Conservation (phyloP, 2,797 vertebrate species). For the Sebastes itinus region DNA sequence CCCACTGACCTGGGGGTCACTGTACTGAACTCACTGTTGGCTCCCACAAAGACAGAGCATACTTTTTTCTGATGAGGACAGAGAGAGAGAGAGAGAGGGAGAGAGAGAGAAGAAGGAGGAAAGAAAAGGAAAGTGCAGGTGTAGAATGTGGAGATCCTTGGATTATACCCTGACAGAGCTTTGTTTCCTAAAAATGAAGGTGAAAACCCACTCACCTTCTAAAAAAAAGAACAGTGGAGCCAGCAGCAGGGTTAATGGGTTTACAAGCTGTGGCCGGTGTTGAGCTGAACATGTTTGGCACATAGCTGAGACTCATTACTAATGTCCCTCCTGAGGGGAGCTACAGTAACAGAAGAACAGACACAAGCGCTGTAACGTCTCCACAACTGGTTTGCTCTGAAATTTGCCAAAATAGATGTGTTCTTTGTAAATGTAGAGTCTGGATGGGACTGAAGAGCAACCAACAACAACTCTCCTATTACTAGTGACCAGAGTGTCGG, state of each 20-base stretch:
- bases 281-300: constrained; percentile 42
- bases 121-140: neutral
- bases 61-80: neutral
- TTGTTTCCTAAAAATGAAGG: neutral
- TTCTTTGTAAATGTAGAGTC: neutral
- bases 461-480: neutral
- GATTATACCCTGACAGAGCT: constrained; percentile 2
- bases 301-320: constrained; percentile 32
- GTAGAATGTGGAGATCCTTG: neutral
- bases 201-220: neutral
- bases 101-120: neutral
- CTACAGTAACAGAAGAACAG: neutral
- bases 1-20: constrained; percentile 31
- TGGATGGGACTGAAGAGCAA: neutral
- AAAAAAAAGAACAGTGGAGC: neutral
- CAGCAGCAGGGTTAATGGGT: constrained; percentile 35
- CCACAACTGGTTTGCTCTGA: neutral
- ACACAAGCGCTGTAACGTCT: neutral
- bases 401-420: neutral
- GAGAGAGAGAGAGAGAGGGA: too few relatives aligned
- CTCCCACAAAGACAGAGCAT: constrained; percentile 1
- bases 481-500: neutral
- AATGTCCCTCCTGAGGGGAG: constrained; percentile 1
- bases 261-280: constrained; percentile 39
- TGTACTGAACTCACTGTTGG: constrained; percentile 2